Evolutionary conservation across 2,797 vertebrate species (phyloP).

Genomic region (Knipowitschia caucasica): DNA sequence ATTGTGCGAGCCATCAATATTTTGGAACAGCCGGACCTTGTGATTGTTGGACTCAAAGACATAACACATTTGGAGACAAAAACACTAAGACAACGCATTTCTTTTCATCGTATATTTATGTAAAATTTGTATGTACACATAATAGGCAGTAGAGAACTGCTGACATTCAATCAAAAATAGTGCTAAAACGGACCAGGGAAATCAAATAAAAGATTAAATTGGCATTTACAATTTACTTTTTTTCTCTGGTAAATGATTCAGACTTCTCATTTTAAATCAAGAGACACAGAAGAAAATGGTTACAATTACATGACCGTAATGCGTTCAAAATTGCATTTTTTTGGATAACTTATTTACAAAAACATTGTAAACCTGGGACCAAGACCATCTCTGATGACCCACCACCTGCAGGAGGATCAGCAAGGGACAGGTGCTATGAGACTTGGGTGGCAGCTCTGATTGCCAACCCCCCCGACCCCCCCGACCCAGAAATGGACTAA

Average conservation of each 20-base stretch:
- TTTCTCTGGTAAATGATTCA: conserved; percentile 24
- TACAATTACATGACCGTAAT: conserved; percentile 6
- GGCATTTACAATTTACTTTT: conserved; percentile 38
- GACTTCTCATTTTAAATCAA: conserved; percentile 16
- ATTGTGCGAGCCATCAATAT: too few species aligned
- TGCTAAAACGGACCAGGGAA: conserved; percentile 55
- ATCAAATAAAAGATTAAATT: conserved; percentile 30
- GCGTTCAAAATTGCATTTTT: conserved; percentile 15
- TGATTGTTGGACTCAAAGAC: too few species aligned
- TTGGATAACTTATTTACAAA: conserved; percentile 37
- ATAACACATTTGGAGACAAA: not conserved
- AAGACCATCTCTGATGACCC: too few species aligned
- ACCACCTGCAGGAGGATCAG: too few species aligned
- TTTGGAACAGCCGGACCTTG: too few species aligned
- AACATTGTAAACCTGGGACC: too few species aligned
- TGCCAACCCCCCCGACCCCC: too few species aligned
- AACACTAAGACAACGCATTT: conserved; percentile 29
- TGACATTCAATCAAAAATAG: conserved; percentile 64
- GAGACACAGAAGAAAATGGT: conserved; percentile 25
- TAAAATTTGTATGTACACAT: conserved; percentile 78
- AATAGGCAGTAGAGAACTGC: conserved; percentile 60
- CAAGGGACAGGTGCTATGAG: too few species aligned
- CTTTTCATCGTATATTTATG: conserved; percentile 71
- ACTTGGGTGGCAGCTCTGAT: too few species aligned
- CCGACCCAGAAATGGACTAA: too few species aligned